Evolutionary conservation across 2,797 vertebrate species (phyloP), one percentile per base, ranked within the genome.

Genomic region (Delichon dasypus): DNA sequence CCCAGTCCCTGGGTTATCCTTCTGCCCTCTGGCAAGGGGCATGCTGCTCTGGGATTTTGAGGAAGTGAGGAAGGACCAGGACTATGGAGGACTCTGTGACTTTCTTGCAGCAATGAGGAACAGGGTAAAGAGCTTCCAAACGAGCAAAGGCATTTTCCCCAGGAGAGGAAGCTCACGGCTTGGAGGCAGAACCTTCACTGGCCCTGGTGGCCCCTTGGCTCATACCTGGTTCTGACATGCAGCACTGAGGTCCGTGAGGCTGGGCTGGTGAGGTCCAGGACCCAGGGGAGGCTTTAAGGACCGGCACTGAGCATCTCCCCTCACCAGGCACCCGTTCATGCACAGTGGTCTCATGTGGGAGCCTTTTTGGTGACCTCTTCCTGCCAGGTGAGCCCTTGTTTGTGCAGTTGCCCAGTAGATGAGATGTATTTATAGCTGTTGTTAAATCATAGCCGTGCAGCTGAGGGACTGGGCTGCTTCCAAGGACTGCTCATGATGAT

Each of bases 351-450:
- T 93, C 85, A 65, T 13, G 58, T 91, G 83, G 53, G 53, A 90
- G 67, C 32, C 67, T 82, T 71, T 54, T 61, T 0, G 3, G 54
- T 94, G 96, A 86, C 93, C 93, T 82, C 45, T 82, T 21, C 9
- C 42, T 91, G 85, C 91, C 95, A 97, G 96, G 95, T 96, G 94
- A 97, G 93, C 53, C 71, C 89, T 88, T 95, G 95, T 95, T 96
- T 97, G 95, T 4, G 64, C 94, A 94, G 95, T 96, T 93, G 93
- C 93, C 89, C 62, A 2, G 80, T 5, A 89, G 88, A 94, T 75
- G 85, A 82, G 74, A 90, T 91, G 80, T 96, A 96, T 96, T 96
- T 97, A 94, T 96, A 96, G 95, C 88, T 88, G 95, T 88, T 96
- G 91, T 93, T 96, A 94, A 94, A 94, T 93, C 95, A 76, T 16